Conservation (phyloP, 35 echinoderm and acorn worm species). For the Holothuria glaberrima region DNA sequence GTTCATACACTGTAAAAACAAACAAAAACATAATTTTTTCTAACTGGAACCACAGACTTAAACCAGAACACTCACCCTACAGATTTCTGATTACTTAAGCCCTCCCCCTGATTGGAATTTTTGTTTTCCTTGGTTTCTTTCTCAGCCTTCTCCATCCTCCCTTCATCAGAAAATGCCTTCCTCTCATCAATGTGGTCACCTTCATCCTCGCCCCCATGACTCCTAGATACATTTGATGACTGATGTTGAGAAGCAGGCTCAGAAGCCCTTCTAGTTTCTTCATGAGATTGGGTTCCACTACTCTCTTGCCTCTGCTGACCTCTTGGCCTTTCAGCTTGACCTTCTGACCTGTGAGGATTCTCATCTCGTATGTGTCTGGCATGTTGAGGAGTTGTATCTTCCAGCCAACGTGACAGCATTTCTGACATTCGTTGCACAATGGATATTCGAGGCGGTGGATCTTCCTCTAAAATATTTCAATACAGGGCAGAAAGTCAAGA, state of each 20-base stretch:
- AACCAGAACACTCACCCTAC: neutral
- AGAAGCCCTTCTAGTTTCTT: neutral
- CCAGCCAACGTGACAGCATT: conserved; percentile 95
- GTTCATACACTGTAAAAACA: too few species aligned
- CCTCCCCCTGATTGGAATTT: neutral
- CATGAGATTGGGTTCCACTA: neutral
- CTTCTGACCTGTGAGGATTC: neutral
- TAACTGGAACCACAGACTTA: too few species aligned
- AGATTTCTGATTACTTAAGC: neutral
- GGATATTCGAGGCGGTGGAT: conserved; percentile 71
- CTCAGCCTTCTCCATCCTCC: too few species aligned
- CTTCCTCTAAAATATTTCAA: conserved; percentile 42
- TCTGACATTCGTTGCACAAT: conserved; percentile 94
- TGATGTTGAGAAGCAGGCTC: too few species aligned
- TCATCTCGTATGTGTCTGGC: conserved; percentile 33
- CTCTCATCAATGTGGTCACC: too few species aligned
- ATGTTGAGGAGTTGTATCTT: conserved; percentile 72
- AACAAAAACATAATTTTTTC: too few species aligned
- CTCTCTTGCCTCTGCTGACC: neutral
- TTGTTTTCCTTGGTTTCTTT: too few species aligned
- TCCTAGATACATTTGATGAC: neutral
- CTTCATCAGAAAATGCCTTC: too few species aligned
- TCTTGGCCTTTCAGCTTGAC: conserved; percentile 1
- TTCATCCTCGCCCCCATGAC: neutral
- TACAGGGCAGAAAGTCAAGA: neutral